Conservation (phyloP, 2,888 invertebrate genomes). For the Rhimphoctona megacephalus region DNA sequence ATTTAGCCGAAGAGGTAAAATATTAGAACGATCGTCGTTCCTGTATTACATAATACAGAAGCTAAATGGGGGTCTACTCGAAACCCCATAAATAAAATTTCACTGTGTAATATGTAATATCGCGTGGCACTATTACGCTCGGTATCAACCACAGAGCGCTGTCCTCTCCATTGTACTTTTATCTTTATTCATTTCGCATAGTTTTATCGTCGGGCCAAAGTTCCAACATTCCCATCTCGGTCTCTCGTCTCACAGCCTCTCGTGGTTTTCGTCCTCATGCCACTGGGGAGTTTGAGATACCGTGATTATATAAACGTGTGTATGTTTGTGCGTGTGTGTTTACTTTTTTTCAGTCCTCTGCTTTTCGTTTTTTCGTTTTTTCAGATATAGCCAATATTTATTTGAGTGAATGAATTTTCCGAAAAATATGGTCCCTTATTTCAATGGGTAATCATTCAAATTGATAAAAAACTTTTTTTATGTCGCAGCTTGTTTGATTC, state of each 20-base stretch:
- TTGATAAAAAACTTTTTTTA: not conserved
- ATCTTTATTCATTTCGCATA: constrained; percentile 81
- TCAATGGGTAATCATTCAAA: not conserved
- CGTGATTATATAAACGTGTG: constrained; percentile 52
- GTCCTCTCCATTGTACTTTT: constrained; percentile 75
- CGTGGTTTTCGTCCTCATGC: constrained; percentile 46
- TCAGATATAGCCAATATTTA: not conserved
- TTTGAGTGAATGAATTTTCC: not conserved
- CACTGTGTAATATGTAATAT: constrained; percentile 80
- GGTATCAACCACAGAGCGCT: constrained; percentile 40
- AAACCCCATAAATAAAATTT: constrained; percentile 79
- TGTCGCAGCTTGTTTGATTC: not conserved
- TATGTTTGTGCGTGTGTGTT: constrained; percentile 31
- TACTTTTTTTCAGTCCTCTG: not conserved
- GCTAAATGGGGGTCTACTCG: constrained; percentile 64
- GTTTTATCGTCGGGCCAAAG: constrained; percentile 74
- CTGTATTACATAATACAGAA: constrained; percentile 29
- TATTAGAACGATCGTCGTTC: constrained; percentile 75
- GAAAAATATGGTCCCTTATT: not conserved
- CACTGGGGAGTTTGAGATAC: constrained; percentile 58
- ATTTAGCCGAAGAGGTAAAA: constrained; percentile 82
- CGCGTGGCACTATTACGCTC: constrained; percentile 69
- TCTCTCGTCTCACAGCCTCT: constrained; percentile 43
- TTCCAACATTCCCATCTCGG: constrained; percentile 55
- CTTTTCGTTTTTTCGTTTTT: not conserved